A percentile compares a stretch with the other conserved stretches of the same genome.
Conservation (phyloP, 2,113 vertebrate genomes). For the Mastomys coucha region DNA sequence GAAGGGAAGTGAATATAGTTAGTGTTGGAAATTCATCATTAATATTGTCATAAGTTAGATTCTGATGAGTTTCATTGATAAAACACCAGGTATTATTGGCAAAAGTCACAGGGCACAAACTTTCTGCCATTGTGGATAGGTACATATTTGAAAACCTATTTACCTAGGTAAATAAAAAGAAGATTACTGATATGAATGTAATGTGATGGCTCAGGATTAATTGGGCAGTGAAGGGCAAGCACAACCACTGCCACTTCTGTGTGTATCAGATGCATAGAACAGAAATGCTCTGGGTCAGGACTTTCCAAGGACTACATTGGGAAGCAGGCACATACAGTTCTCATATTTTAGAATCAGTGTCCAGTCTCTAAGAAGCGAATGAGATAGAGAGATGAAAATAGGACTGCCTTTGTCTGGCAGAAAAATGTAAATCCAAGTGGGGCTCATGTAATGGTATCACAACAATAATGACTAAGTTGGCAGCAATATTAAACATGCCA, state of each 20-base stretch:
- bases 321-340: neutral
- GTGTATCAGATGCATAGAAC: neutral
- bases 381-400: neutral
- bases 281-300: neutral
- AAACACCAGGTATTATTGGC: neutral
- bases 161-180: neutral
- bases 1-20: conserved; percentile 52
- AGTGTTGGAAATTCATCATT: conserved; percentile 25
- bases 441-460: neutral
- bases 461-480: neutral
- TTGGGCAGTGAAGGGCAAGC: neutral
- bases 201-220: neutral
- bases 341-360: neutral
- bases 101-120: conserved; percentile 21
- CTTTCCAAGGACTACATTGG: neutral
- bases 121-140: neutral
- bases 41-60: neutral
- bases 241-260: neutral
- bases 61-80: neutral
- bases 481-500: neutral
- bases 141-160: neutral
- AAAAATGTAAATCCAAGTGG: neutral
- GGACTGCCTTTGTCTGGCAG: neutral
- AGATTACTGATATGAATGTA: neutral
- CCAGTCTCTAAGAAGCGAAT: conserved; percentile 24